phyloP scores from a whole-genome alignment of 2,888 invertebrate genomes.

The Gerosis bhagava region DNA sequence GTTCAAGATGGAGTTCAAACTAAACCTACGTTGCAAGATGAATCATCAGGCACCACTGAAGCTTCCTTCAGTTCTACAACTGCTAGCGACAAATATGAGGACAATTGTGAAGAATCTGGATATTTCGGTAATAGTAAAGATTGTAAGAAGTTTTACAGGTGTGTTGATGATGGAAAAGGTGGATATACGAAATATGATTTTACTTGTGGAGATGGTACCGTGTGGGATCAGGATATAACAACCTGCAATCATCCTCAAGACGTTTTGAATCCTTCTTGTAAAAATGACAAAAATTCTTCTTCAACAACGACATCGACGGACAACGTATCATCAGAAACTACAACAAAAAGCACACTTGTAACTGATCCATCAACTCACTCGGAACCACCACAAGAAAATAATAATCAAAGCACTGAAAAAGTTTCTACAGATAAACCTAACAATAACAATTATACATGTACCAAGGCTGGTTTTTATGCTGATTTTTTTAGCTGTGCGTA shows the following conservation, averaged over 20 bases:
- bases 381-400: constrained; percentile 14
- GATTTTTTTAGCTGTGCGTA: constrained; percentile 84
- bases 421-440: constrained; percentile 48
- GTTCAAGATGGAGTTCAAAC: constrained; percentile 8
- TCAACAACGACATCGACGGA: constrained; percentile 12
- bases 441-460: constrained; percentile 64
- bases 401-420: constrained; percentile 44
- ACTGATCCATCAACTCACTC: constrained; percentile 30
- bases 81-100: constrained; percentile 11
- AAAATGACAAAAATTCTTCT: constrained; percentile 28
- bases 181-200: constrained; percentile 86
- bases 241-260: constrained; percentile 74
- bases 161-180: constrained; percentile 84
- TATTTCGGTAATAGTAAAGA: constrained; percentile 86
- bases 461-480: constrained; percentile 83
- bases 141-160: constrained; percentile 90
- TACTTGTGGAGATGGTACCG: constrained; percentile 88
- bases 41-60: constrained; percentile 16
- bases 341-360: constrained; percentile 32
- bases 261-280: constrained; percentile 61
- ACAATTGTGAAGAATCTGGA: constrained; percentile 81
- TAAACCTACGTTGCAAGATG: constrained; percentile 10
- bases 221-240: constrained; percentile 87
- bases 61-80: constrained; percentile 28
- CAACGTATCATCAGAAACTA: constrained; percentile 32